Evolutionary conservation across 2,113 vertebrate species (phyloP).

Genomic region (Corydoras maculifer): DNA sequence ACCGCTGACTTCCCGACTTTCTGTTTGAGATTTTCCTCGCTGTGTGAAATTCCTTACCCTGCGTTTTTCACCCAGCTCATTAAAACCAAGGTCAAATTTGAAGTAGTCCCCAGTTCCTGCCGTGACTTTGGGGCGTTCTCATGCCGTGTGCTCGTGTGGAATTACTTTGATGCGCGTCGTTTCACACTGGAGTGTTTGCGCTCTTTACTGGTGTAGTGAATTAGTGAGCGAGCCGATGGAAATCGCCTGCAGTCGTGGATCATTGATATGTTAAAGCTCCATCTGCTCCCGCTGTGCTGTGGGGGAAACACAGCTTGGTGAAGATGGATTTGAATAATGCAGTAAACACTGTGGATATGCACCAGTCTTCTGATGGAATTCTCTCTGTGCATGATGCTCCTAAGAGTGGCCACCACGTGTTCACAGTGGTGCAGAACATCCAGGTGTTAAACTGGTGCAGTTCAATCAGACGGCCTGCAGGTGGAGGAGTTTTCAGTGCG

Average conservation of each 20-base stretch:
- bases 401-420: neutral
- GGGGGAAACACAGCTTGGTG: constrained; percentile 18
- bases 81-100: too few relatives aligned
- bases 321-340: constrained; percentile 38
- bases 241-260: constrained; percentile 37
- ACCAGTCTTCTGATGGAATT: neutral
- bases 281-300: constrained; percentile 28
- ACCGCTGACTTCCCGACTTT: too few relatives aligned
- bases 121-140: too few relatives aligned
- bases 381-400: neutral
- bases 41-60: too few relatives aligned
- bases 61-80: too few relatives aligned
- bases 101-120: too few relatives aligned
- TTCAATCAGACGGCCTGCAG: too few relatives aligned
- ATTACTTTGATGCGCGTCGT: neutral
- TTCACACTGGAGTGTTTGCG: constrained; percentile 9
- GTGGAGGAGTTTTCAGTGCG: too few relatives aligned
- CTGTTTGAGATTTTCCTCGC: too few relatives aligned
- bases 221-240: constrained; percentile 21
- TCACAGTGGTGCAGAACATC: too few relatives aligned
- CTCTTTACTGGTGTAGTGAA: constrained; percentile 3
- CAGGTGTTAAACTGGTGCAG: too few relatives aligned
- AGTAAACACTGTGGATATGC: neutral
- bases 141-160: neutral
- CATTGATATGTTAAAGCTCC: constrained; percentile 34